Conservation (phyloP, 2,113 vertebrate genomes). For the Calypte anna region DNA sequence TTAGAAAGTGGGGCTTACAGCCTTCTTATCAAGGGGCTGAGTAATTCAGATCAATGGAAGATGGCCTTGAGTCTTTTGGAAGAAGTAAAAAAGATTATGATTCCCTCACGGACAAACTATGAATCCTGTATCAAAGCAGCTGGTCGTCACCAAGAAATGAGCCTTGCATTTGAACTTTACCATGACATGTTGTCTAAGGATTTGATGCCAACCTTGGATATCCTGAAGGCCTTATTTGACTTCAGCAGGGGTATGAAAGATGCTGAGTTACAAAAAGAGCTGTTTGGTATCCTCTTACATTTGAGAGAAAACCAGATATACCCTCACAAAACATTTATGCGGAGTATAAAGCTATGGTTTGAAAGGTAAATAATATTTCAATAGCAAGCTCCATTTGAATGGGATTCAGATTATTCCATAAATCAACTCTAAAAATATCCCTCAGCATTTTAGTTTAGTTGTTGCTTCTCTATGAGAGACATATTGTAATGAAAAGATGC, state of each 20-base stretch:
- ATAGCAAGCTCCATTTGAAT: background rate
- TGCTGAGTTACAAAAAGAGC: constrained; percentile 74
- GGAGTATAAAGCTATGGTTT: constrained; percentile 90
- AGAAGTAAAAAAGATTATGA: constrained; percentile 79
- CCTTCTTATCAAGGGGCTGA: constrained; percentile 86
- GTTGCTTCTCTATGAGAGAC: background rate
- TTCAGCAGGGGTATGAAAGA: constrained; percentile 59
- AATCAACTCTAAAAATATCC: background rate
- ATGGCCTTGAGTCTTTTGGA: constrained; percentile 82
- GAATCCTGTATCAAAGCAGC: constrained; percentile 84
- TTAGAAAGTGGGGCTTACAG: constrained; percentile 84
- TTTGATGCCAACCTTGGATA: constrained; percentile 78
- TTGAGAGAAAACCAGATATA: constrained; percentile 91
- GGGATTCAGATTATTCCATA: background rate
- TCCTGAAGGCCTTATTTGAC: constrained; percentile 84
- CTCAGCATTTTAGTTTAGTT: background rate
- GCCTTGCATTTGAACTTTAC: constrained; percentile 83
- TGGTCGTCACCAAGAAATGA: constrained; percentile 74
- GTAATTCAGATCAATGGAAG: constrained; percentile 84
- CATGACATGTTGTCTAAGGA: constrained; percentile 79
- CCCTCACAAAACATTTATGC: constrained; percentile 81
- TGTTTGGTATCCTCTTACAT: constrained; percentile 81
- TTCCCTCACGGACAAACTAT: constrained; percentile 83
- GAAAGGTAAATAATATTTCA: constrained; percentile 85
- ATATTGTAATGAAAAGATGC: background rate